Percentiles rank a stretch among this genome's conserved stretches.
phyloP scores from a whole-genome alignment of 2,797 vertebrate species.

The Phyllotis vaccarum region DNA sequence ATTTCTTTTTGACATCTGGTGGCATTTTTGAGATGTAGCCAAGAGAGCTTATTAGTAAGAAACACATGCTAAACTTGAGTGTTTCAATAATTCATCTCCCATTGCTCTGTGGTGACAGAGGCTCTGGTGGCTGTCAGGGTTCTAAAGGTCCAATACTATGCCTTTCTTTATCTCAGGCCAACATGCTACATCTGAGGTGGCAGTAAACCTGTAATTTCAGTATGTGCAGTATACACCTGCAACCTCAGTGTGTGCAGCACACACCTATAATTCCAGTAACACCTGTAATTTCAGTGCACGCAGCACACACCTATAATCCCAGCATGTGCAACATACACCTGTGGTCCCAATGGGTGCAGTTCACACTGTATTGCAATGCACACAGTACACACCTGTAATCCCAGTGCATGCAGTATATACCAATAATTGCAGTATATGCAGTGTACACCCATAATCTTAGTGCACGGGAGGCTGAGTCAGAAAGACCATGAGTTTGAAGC shows the following conservation, averaged over 20 bases:
- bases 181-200: not conserved
- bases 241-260: not conserved
- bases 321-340: too few relatives aligned
- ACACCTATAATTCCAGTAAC: not conserved
- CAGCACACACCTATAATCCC: too few relatives aligned
- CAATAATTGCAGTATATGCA: not conserved
- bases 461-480: not conserved
- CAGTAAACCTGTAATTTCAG: not conserved
- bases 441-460: too few relatives aligned
- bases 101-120: fast-evolving
- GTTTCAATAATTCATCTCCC: slow-evolving; percentile 57
- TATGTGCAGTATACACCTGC: not conserved
- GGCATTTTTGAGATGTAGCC: not conserved
- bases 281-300: not conserved
- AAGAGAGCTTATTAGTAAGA: slow-evolving; percentile 37
- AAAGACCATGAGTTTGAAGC: not conserved
- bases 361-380: too few relatives aligned
- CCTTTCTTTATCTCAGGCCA: not conserved
- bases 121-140: not conserved
- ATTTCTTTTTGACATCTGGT: slow-evolving; percentile 30
- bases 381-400: not conserved
- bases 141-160: not conserved
- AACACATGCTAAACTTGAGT: not conserved
- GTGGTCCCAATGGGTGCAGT: fast-evolving
- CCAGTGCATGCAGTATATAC: not conserved